Base-by-base conservation (phyloP, 2,888 invertebrate species). In the Brachyptera risi region DNA sequence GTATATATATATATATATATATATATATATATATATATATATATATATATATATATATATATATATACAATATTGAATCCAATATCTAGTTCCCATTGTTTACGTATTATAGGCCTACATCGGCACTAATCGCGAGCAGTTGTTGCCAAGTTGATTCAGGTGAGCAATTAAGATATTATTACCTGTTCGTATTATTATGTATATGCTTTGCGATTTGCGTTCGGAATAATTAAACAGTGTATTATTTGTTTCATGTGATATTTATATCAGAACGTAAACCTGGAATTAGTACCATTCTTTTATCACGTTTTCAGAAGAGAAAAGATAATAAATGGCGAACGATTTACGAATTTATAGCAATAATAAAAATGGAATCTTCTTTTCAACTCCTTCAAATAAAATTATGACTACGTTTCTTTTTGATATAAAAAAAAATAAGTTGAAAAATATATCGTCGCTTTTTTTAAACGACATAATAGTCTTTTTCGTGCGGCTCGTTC, bases 381-480 rank as follows among this genome's bases (percentile, higher is more conserved):
- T 47, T 47, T 47, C 47, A 47, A 47, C 47, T 23, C 23, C 23
- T 54, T 3, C 23, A 54, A 54, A 54, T 54, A 54, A 54, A 54
- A 54, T 15, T 37, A 17, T 50, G 26, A 17, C 37, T 54, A 21
- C 38, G 47, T 21, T 4, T 47, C 47, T 23, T 47, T 21, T 31
- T 54, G 27, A 37, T 54, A 54, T 54, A 35, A 11, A 44, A 44
- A 44, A 44, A 44, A 44, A 54, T 35, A 54, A 54, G 19, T 21
- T 54, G 54, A 37, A 35, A 54, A 37, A 54, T 47, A 35, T 37
- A 35, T 19, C 37, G 54, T 37, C 54, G 54, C 37, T 54, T 35
- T 35, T 9, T 54, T 54, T 54, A 35, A 54, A 37, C 54, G 37
- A 54, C 35, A 54, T 54, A 54, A 54, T 54, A 54, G 54, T 54